Evolutionary conservation across 1,140 invertebrate genomes (phyloP).

Genomic region (Ostrea edulis): DNA sequence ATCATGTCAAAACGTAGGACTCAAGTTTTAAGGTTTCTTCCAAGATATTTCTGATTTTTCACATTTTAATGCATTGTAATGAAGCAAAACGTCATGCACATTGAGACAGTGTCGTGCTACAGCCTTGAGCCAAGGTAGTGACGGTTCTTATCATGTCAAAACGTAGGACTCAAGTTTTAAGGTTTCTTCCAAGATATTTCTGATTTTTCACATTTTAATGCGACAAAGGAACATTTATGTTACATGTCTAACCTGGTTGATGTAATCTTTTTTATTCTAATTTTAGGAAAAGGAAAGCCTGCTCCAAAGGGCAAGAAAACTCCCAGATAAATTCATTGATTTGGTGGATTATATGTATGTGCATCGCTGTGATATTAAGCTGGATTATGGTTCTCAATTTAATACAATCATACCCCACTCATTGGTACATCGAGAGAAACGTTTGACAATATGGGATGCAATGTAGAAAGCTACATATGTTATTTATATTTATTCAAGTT

Average conservation of each 20-base stretch:
- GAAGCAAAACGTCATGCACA: too few species aligned
- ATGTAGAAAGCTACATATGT: constrained; percentile 30
- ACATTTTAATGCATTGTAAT: too few species aligned
- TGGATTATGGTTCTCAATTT: neutral
- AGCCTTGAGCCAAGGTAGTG: too few species aligned
- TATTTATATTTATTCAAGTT: neutral
- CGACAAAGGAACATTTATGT: too few species aligned
- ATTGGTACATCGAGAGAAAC: neutral
- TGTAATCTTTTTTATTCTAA: neutral
- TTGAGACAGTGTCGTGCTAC: too few species aligned
- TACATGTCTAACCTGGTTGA: too few species aligned
- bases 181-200: neutral
- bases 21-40: too few species aligned
- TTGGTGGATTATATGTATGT: neutral
- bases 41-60: neutral
- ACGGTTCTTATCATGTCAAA: neutral
- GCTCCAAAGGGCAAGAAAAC: constrained; percentile 37
- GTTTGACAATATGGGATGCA: neutral
- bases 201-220: neutral
- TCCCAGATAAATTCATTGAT: neutral
- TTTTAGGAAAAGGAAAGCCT: constrained; percentile 25
- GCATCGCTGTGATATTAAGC: constrained; percentile 12
- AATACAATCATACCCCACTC: neutral
- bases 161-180: too few species aligned
- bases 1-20: neutral